Evolutionary conservation across 2,888 invertebrate genomes (phyloP).

Genomic region (Portevinia maculata): DNA sequence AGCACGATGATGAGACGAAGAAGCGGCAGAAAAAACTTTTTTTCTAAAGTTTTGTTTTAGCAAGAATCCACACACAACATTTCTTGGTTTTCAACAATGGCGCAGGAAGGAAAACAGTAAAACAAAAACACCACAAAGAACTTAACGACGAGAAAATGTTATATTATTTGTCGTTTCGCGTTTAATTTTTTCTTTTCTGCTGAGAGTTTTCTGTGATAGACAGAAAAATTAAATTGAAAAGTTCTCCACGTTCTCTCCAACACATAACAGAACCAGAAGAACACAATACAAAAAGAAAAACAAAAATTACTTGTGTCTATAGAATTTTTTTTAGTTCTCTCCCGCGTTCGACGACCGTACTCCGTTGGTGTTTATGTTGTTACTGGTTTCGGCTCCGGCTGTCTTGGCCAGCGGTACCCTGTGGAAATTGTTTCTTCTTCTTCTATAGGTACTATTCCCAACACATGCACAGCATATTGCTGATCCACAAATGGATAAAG

Average conservation of each 20-base stretch:
- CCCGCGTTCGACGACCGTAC: slow-evolving; percentile 77
- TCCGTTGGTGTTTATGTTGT: slow-evolving; percentile 79
- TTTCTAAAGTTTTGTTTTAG: slow-evolving; percentile 4
- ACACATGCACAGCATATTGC: slow-evolving; percentile 9
- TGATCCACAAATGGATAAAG: slow-evolving; percentile 18
- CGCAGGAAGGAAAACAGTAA: slow-evolving; percentile 14
- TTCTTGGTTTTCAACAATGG: background rate
- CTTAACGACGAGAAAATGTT: slow-evolving; percentile 35
- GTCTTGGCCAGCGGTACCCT: slow-evolving; percentile 46
- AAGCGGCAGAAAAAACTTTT: slow-evolving; percentile 11
- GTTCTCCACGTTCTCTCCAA: slow-evolving; percentile 26
- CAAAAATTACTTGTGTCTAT: slow-evolving; percentile 30
- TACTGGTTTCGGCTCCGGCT: slow-evolving; percentile 75
- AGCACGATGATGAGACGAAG: slow-evolving; percentile 17
- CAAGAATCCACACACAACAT: slow-evolving; percentile 15
- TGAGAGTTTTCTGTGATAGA: slow-evolving; percentile 12
- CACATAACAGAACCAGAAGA: background rate
- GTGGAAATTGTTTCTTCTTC: slow-evolving; percentile 53
- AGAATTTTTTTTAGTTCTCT: slow-evolving; percentile 23
- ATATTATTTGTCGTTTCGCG: slow-evolving; percentile 42
- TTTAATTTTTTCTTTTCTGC: slow-evolving; percentile 6
- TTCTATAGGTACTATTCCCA: slow-evolving; percentile 58
- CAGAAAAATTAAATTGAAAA: slow-evolving; percentile 29
- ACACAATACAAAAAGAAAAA: background rate
- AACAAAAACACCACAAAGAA: slow-evolving; percentile 31